Conservation (phyloP, 2,888 invertebrate species). For the Dermolepida albohirtum region DNA sequence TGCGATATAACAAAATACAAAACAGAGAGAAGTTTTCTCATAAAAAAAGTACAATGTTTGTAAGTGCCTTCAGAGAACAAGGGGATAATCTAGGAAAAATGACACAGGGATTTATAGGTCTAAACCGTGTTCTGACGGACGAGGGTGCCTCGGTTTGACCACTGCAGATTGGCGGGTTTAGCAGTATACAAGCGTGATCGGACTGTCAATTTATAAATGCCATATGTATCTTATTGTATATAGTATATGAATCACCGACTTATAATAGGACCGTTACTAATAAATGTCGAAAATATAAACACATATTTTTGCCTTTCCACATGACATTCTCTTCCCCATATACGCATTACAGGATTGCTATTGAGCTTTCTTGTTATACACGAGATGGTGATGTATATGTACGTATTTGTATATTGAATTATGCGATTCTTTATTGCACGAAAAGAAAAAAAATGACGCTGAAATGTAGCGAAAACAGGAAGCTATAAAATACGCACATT, state of each 20-base stretch:
- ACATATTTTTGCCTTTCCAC: slow-evolving; percentile 33
- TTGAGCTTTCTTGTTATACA: slow-evolving; percentile 4
- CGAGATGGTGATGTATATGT: background rate
- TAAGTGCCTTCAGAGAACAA: slow-evolving; percentile 64
- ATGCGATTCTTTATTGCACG: too few relatives aligned
- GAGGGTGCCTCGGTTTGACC: slow-evolving; percentile 57
- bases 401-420: too few relatives aligned
- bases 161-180: slow-evolving; percentile 64
- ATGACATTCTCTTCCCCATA: background rate
- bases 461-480: too few relatives aligned
- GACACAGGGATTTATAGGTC: slow-evolving; percentile 62
- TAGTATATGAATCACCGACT: slow-evolving; percentile 41
- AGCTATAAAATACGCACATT: too few relatives aligned
- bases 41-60: slow-evolving; percentile 64
- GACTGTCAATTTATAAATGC: slow-evolving; percentile 43
- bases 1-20: slow-evolving; percentile 22
- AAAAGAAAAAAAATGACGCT: too few relatives aligned
- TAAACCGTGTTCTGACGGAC: slow-evolving; percentile 59
- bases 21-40: slow-evolving; percentile 56
- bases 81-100: slow-evolving; percentile 56
- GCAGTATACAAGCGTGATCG: slow-evolving; percentile 55
- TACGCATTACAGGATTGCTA: background rate
- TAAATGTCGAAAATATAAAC: slow-evolving; percentile 41
- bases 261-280: slow-evolving; percentile 39
- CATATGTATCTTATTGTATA: slow-evolving; percentile 42